Evolutionary conservation across 2,113 vertebrate species (phyloP).

Genomic region (Ceratotherium simum): DNA sequence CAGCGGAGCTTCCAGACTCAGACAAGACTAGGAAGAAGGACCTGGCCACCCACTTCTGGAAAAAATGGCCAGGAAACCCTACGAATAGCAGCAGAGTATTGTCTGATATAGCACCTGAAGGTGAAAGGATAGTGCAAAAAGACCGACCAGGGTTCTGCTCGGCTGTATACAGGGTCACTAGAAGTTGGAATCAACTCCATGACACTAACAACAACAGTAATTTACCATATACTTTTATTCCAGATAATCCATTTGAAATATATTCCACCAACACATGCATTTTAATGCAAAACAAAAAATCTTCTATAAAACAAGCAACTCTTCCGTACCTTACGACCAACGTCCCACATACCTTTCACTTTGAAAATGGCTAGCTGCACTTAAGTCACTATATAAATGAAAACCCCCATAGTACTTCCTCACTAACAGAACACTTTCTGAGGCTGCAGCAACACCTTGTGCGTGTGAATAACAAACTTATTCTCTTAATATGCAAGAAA

Average conservation of each 20-base stretch:
- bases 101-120: too few species aligned
- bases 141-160: too few species aligned
- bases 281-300: constrained; percentile 56
- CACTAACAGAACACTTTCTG: neutral
- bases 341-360: constrained; percentile 8
- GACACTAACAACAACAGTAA: neutral
- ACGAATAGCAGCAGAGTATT: too few species aligned
- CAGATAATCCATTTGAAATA: constrained; percentile 35
- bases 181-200: too few species aligned
- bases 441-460: neutral
- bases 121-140: too few species aligned
- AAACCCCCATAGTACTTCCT: neutral
- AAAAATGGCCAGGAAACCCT: too few species aligned
- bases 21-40: too few species aligned
- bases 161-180: too few species aligned
- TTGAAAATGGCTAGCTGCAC: constrained; percentile 22
- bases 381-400: constrained; percentile 39
- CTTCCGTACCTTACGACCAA: neutral
- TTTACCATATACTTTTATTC: constrained; percentile 2
- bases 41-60: too few species aligned
- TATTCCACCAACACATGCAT: neutral
- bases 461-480: neutral
- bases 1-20: too few species aligned
- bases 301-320: neutral
- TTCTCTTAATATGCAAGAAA: constrained; percentile 5